Conservation (phyloP, 2,888 invertebrate genomes). For the Microctonus brassicae region DNA sequence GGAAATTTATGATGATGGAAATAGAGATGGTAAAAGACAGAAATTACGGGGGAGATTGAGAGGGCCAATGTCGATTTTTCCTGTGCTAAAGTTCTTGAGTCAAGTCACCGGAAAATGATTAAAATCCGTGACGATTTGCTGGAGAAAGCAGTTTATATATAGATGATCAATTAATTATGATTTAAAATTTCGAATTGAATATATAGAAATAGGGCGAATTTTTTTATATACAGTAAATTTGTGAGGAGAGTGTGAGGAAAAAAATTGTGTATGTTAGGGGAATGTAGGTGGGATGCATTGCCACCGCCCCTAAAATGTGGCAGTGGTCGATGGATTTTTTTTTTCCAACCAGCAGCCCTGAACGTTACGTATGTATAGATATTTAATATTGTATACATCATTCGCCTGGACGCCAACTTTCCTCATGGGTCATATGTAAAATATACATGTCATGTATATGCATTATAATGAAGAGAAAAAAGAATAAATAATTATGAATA, state of each 20-base stretch:
- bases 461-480: too few species aligned
- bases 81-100: neutral
- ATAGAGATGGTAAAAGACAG: constrained; percentile 4
- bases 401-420: neutral
- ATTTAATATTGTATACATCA: neutral
- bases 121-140: neutral
- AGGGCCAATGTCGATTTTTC: neutral
- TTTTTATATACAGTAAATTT: too few species aligned
- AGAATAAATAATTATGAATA: too few species aligned
- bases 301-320: constrained; percentile 31
- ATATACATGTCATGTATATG: too few species aligned
- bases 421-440: too few species aligned
- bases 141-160: neutral
- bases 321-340: constrained; percentile 34
- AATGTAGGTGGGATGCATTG: constrained; percentile 41
- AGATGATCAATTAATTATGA: too few species aligned
- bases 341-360: neutral
- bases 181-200: too few species aligned
- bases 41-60: neutral
- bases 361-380: neutral
- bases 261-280: constrained; percentile 28
- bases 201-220: too few species aligned
- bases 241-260: constrained; percentile 40
- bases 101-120: constrained; percentile 23
- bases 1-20: constrained; percentile 6